Conservation (phyloP, 2,113 vertebrate species). For the Dicerorhinus sumatrensis region DNA sequence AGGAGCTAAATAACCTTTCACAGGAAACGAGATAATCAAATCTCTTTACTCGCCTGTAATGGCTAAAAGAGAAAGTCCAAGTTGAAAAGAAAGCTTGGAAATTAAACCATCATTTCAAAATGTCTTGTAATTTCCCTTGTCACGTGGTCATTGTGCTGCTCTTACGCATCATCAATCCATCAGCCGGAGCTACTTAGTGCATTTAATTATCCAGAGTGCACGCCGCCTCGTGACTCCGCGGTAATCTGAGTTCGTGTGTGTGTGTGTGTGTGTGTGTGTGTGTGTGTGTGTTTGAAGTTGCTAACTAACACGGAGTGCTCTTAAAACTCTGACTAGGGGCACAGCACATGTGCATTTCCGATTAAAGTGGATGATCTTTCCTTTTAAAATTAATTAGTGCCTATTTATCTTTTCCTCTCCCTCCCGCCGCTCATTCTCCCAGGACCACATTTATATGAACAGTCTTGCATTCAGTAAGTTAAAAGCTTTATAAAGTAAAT, state of each 20-base stretch:
- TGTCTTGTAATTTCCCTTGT: constrained; percentile 63
- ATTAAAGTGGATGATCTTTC: constrained; percentile 64
- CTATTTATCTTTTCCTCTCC: constrained; percentile 68
- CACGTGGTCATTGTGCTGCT: constrained; percentile 37
- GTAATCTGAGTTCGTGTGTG: constrained; percentile 56
- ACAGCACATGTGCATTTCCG: not conserved
- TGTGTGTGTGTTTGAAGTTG: constrained; percentile 12
- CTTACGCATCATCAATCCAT: constrained; percentile 42
- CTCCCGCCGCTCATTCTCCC: constrained; percentile 5
- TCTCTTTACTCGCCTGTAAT: constrained; percentile 74
- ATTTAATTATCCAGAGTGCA: constrained; percentile 65
- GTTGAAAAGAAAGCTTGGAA: constrained; percentile 75
- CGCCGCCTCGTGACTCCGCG: not conserved
- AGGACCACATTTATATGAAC: not conserved
- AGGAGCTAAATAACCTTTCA: constrained; percentile 76
- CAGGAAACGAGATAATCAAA: constrained; percentile 83
- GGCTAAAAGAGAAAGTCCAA: constrained; percentile 68
- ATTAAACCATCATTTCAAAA: constrained; percentile 75
- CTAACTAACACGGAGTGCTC: constrained; percentile 53
- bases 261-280: not conserved
- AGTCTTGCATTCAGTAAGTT: constrained; percentile 18
- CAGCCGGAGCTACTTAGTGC: constrained; percentile 58
- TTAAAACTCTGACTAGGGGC: constrained; percentile 56
- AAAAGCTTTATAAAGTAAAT: constrained; percentile 69
- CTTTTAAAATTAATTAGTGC: constrained; percentile 74